Evolutionary conservation across 2,113 vertebrate species (phyloP).

Genomic region (Podarcis raffonei): DNA sequence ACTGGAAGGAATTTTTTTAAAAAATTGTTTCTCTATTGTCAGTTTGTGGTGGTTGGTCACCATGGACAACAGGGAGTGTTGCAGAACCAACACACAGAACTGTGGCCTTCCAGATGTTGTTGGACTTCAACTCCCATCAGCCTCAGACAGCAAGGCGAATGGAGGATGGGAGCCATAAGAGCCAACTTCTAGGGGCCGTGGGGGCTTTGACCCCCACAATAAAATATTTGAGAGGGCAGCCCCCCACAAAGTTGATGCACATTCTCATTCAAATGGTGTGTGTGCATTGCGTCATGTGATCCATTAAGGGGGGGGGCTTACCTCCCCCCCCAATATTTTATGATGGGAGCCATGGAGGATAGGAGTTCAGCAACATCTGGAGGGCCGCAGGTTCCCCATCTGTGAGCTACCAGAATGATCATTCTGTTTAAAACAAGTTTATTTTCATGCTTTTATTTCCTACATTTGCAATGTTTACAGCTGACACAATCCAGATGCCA

Average conservation of each 20-base stretch:
- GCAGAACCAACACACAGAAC: not conserved
- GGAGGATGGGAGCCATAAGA: not conserved
- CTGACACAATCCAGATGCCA: slow-evolving; percentile 13
- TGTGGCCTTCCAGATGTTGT: too few relatives aligned
- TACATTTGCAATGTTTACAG: not conserved
- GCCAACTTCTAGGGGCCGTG: not conserved
- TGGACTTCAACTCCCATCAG: too few relatives aligned
- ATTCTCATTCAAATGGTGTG: too few relatives aligned
- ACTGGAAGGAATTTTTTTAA: too few relatives aligned
- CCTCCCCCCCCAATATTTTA: too few relatives aligned
- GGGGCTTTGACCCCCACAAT: too few relatives aligned
- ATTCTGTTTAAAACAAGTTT: not conserved
- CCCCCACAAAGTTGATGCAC: too few relatives aligned
- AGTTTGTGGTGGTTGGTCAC: not conserved
- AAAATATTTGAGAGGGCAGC: too few relatives aligned
- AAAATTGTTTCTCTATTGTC: not conserved
- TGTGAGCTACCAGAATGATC: not conserved
- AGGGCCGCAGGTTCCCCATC: not conserved
- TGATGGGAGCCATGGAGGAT: not conserved
- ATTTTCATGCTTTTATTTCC: not conserved
- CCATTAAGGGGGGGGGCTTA: too few relatives aligned
- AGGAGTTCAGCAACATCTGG: not conserved
- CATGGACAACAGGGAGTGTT: not conserved
- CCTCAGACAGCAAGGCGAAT: too few relatives aligned
- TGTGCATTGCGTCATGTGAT: too few relatives aligned